Conservation (phyloP, 1,140 invertebrate species). For the Caenorhabditis tropicalis region DNA sequence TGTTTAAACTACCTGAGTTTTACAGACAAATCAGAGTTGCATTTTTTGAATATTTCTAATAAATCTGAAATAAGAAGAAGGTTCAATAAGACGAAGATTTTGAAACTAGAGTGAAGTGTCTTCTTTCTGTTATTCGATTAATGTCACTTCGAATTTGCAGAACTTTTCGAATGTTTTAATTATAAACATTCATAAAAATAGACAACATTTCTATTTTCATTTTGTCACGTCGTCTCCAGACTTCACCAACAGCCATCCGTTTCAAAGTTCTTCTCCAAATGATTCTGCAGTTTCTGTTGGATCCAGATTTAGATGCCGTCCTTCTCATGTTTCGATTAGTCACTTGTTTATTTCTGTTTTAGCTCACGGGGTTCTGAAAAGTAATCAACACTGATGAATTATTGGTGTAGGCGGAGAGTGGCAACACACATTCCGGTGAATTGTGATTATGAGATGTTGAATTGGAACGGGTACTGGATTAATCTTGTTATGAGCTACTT, state of each 20-base stretch:
- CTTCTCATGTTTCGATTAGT: not conserved
- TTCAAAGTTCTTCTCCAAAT: constrained; percentile 2
- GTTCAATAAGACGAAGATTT: too few relatives aligned
- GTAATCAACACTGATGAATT: constrained; percentile 17
- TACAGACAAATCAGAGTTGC: too few relatives aligned
- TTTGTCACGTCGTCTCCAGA: not conserved
- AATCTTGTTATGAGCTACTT: constrained; percentile 5
- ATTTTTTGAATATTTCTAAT: too few relatives aligned
- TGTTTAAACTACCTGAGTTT: too few relatives aligned
- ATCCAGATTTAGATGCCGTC: constrained; percentile 22
- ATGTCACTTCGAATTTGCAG: not conserved
- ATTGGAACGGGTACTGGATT: not conserved
- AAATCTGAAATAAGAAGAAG: too few relatives aligned
- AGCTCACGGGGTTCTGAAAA: not conserved
- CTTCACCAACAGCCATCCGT: not conserved
- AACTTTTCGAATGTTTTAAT: not conserved
- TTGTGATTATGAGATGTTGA: not conserved
- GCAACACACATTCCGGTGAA: too few relatives aligned
- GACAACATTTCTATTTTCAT: not conserved
- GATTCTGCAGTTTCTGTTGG: not conserved
- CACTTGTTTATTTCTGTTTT: not conserved
- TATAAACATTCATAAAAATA: not conserved
- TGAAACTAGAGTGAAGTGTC: too few relatives aligned
- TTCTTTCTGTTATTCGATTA: not conserved
- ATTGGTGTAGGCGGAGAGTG: not conserved